Evolutionary conservation across 2,888 invertebrate species (phyloP), one percentile per base, ranked within the genome.

Genomic region (Sarcophaga carnaria): DNA sequence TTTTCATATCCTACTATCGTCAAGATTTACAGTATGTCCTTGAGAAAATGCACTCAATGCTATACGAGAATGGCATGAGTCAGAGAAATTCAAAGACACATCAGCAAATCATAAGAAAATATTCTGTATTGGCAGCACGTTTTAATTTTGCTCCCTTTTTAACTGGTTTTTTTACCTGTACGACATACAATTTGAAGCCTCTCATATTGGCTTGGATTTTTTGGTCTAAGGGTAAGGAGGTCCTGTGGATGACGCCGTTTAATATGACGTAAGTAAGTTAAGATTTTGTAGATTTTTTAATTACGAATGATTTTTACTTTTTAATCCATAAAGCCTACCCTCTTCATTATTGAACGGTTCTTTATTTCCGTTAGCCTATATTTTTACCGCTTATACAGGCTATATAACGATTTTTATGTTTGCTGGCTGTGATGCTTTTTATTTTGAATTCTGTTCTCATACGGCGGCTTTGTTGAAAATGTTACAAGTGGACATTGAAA

Each of bases 361-460:
- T 0, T 88, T 85, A 3, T 91, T 89, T 60, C 91, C 91, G 1
- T 2, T 89, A 0, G 89, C 92, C 1, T 91, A 89, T 72, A 17
- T 91, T 5, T 91, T 91, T 25, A 89, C 88, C 67, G 91, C 90
- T 10, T 91, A 91, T 22, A 91, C 91, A 0, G 92, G 90, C 0
- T 91, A 91, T 72, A 88, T 91, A 17, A 91, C 91, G 22, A 89
- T 91, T 67, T 91, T 91, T 12, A 91, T 90, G 90, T 91, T 91
- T 64, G 89, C 89, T 6, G 91, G 91, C 82, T 91, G 90, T 22
- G 91, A 91, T 83, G 89, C 90, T 2, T 91, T 91, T 45, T 91
- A 91, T 67, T 91, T 91, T 85, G 92, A 92, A 86, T 92, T 90
- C 83, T 91, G 91, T 47, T 84, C 88, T 0, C 86, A 91, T 37